Evolutionary conservation across 2,113 vertebrate species (phyloP).

Genomic region (Nibea coibor): DNA sequence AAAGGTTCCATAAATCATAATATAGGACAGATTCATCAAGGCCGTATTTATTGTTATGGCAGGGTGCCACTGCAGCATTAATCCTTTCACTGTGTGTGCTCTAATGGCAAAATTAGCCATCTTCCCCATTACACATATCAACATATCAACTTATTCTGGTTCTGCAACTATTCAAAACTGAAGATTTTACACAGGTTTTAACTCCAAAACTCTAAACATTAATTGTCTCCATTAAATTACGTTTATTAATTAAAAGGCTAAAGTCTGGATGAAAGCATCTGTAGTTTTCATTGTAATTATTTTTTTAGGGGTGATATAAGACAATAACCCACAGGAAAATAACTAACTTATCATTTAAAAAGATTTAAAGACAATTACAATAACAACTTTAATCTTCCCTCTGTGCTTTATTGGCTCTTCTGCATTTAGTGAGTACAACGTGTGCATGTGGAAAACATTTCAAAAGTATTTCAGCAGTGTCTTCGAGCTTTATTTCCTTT

Average conservation of each 20-base stretch:
- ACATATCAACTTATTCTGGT: neutral
- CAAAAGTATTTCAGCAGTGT: neutral
- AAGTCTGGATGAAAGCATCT: neutral
- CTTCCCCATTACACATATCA: conserved; percentile 1
- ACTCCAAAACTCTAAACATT: neutral
- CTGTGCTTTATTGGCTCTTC: neutral
- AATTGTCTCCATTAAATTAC: neutral
- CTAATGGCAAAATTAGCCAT: conserved; percentile 34
- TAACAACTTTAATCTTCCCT: neutral
- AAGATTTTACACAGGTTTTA: neutral
- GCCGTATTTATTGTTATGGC: conserved; percentile 58
- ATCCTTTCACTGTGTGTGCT: conserved; percentile 30
- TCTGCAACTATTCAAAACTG: neutral
- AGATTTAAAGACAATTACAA: neutral
- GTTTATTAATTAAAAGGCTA: neutral
- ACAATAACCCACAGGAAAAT: neutral
- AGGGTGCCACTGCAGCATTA: conserved; percentile 19
- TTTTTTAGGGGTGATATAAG: neutral
- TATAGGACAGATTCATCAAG: conserved; percentile 72
- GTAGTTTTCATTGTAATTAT: neutral
- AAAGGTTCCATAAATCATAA: conserved; percentile 75
- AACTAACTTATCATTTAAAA: neutral
- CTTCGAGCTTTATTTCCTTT: neutral
- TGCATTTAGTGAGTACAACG: neutral
- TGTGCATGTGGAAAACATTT: neutral